phyloP scores from a whole-genome alignment of 2,888 invertebrate species.

The Dilophus febrilis region DNA sequence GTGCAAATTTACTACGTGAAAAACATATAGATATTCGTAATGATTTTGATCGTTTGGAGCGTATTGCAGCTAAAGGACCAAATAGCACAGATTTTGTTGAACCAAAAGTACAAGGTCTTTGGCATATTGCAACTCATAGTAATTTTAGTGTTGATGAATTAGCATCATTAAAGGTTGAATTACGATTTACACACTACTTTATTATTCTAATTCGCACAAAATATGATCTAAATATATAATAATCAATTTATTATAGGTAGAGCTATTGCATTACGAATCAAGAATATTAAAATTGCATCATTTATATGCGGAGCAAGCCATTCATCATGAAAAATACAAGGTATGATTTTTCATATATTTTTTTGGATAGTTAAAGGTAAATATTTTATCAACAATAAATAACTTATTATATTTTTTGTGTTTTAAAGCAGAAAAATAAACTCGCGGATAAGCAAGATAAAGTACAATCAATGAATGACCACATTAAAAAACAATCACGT shows the following conservation, averaged over 20 bases:
- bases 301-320: conserved; percentile 63
- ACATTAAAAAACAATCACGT: conserved; percentile 65
- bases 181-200: no score
- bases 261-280: conserved; percentile 63
- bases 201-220: no score
- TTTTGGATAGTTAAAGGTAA: no score
- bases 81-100: conserved; percentile 76
- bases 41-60: conserved; percentile 59
- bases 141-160: conserved; percentile 72
- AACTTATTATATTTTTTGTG: not conserved
- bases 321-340: conserved; percentile 50
- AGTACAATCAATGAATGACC: conserved; percentile 49
- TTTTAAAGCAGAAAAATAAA: not conserved
- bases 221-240: not conserved
- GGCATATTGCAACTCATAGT: conserved; percentile 62
- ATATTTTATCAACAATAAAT: no score
- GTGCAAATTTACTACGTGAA: conserved; percentile 52
- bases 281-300: conserved; percentile 67
- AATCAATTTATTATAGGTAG: conserved; percentile 40
- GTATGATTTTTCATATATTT: conserved; percentile 19
- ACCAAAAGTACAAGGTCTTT: conserved; percentile 76
- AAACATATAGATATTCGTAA: conserved; percentile 60
- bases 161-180: conserved; percentile 39
- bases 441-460: conserved; percentile 39
- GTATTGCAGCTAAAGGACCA: conserved; percentile 56